Conservation (phyloP, 2,888 invertebrate genomes). For the Tenthredo livida region DNA sequence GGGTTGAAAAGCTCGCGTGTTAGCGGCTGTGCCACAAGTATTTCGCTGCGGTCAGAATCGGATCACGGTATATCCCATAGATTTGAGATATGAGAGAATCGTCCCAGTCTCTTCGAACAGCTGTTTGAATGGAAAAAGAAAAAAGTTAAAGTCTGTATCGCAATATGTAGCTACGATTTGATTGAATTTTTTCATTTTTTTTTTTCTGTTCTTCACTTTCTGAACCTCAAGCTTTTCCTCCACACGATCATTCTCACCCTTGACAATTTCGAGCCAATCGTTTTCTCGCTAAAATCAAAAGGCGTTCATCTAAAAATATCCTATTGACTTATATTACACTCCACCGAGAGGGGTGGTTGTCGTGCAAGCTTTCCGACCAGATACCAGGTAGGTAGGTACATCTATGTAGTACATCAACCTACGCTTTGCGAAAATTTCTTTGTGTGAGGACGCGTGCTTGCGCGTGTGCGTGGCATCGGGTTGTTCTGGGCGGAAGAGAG, state of each 20-base stretch:
- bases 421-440: background rate
- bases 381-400: background rate
- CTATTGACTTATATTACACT: slow-evolving; percentile 44
- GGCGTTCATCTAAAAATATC: slow-evolving; percentile 44
- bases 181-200: background rate
- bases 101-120: background rate
- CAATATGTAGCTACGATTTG: background rate
- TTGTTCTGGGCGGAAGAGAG: slow-evolving; percentile 47
- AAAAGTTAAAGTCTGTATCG: background rate
- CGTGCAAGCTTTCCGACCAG: slow-evolving; percentile 19
- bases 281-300: slow-evolving; percentile 27
- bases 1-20: slow-evolving; percentile 21
- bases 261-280: background rate
- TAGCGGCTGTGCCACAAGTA: slow-evolving; percentile 4
- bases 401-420: background rate
- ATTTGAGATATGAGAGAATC: background rate
- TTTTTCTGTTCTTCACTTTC: background rate
- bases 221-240: background rate
- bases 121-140: background rate
- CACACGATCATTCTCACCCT: background rate
- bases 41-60: slow-evolving; percentile 9
- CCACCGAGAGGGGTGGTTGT: background rate
- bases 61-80: slow-evolving; percentile 5
- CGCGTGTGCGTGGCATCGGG: slow-evolving; percentile 35
- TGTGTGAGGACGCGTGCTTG: slow-evolving; percentile 8